phyloP scores from a whole-genome alignment of 1,140 invertebrate species.

The Grapholita molesta region DNA sequence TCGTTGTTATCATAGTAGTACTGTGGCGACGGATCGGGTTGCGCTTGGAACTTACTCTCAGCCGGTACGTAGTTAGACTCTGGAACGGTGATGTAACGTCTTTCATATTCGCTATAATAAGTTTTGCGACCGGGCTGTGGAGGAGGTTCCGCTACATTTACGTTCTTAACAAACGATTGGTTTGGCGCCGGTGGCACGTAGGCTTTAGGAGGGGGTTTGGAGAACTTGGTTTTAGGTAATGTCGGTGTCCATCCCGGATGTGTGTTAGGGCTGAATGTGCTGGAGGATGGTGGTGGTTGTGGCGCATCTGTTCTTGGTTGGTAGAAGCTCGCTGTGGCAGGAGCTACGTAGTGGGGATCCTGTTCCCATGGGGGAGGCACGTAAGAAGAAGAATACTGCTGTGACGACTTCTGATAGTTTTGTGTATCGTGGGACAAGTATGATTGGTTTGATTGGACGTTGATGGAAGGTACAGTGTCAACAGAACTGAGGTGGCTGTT shows the following conservation, averaged over 20 bases:
- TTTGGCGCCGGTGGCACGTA: slow-evolving; percentile 68
- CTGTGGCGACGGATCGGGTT: slow-evolving; percentile 64
- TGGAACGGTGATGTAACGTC: slow-evolving; percentile 69
- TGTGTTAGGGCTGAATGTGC: slow-evolving; percentile 30
- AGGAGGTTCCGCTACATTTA: slow-evolving; percentile 40
- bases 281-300: slow-evolving; percentile 39
- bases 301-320: slow-evolving; percentile 35
- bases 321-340: slow-evolving; percentile 30
- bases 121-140: slow-evolving; percentile 60
- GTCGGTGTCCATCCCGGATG: slow-evolving; percentile 42
- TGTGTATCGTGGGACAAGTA: slow-evolving; percentile 44
- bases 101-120: slow-evolving; percentile 71
- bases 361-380: slow-evolving; percentile 73
- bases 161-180: slow-evolving; percentile 65
- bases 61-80: slow-evolving; percentile 63
- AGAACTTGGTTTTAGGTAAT: slow-evolving; percentile 46
- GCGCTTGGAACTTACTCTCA: slow-evolving; percentile 60
- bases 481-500: slow-evolving; percentile 36
- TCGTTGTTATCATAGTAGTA: slow-evolving; percentile 72
- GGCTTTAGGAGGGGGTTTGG: slow-evolving; percentile 52
- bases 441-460: slow-evolving; percentile 44
- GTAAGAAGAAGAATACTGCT: slow-evolving; percentile 59
- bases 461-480: slow-evolving; percentile 26
- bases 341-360: slow-evolving; percentile 48
- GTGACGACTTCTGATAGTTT: slow-evolving; percentile 49